These are phyloP conservation scores for Hystrix cristata DNA, from an alignment of 2,113 vertebrate genomes.

Conservation along the genomic window DNA sequence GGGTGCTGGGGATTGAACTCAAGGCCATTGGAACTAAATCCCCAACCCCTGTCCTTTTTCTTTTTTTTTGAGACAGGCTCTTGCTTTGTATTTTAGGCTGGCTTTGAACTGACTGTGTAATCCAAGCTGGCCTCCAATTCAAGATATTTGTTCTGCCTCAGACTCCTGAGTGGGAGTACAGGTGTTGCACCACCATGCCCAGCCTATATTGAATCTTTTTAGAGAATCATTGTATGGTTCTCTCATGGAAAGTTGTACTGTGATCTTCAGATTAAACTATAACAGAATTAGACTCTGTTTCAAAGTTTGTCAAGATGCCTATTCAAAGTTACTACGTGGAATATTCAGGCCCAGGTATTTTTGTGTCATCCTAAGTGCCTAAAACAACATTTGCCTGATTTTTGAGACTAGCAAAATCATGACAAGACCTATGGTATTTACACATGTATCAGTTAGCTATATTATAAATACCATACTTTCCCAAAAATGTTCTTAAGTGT, in stretches of 20 bases:
- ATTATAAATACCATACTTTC: conserved; percentile 29
- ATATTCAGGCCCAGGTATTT: conserved; percentile 41
- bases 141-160: neutral
- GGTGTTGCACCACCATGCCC: neutral
- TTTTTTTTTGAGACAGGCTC: neutral
- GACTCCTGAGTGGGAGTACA: neutral
- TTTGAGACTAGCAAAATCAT: conserved; percentile 40
- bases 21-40: no score
- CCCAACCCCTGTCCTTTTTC: no score
- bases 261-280: conserved; percentile 16
- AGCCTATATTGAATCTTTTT: neutral
- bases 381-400: conserved; percentile 27
- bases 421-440: conserved; percentile 9
- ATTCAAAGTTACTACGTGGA: conserved; percentile 32
- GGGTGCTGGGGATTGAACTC: no score
- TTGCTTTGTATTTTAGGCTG: neutral
- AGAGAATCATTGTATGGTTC: neutral
- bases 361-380: neutral
- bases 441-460: conserved; percentile 17
- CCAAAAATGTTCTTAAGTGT: conserved; percentile 27
- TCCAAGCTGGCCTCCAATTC: neutral
- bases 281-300: neutral
- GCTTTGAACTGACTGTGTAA: neutral
- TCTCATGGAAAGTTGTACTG: neutral
- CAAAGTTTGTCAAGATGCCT: conserved; percentile 15